Conservation (phyloP, 1,140 invertebrate species). For the Wasmannia auropunctata region DNA sequence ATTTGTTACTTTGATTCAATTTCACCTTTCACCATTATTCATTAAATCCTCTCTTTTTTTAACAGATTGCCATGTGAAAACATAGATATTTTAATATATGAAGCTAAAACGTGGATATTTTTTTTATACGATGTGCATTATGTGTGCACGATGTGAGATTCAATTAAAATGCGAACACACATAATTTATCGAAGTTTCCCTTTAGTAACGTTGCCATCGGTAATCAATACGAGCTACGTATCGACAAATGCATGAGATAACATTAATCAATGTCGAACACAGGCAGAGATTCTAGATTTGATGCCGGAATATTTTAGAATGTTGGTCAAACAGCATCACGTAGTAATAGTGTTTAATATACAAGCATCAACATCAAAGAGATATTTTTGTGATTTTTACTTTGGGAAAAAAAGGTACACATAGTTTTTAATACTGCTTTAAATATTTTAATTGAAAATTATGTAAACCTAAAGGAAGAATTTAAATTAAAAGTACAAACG, state of each 20-base stretch:
- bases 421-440: background rate
- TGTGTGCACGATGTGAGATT: no score
- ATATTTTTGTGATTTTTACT: background rate
- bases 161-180: background rate
- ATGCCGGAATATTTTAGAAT: background rate
- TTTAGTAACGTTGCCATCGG: background rate
- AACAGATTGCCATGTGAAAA: background rate
- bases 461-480: background rate
- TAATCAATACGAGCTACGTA: constrained; percentile 34
- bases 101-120: background rate
- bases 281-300: constrained; percentile 7
- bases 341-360: background rate
- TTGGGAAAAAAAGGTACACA: background rate
- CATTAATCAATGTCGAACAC: constrained; percentile 40
- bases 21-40: background rate
- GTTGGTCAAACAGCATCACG: background rate
- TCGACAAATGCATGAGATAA: constrained; percentile 21
- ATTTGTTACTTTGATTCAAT: background rate
- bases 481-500: background rate
- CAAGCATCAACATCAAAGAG: background rate
- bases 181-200: background rate
- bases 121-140: background rate
- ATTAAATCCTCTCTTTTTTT: background rate
- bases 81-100: background rate
- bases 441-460: background rate